These are phyloP conservation scores for Panurus biarmicus DNA, from an alignment of 2,113 vertebrate genomes.

Conservation along the genomic window DNA sequence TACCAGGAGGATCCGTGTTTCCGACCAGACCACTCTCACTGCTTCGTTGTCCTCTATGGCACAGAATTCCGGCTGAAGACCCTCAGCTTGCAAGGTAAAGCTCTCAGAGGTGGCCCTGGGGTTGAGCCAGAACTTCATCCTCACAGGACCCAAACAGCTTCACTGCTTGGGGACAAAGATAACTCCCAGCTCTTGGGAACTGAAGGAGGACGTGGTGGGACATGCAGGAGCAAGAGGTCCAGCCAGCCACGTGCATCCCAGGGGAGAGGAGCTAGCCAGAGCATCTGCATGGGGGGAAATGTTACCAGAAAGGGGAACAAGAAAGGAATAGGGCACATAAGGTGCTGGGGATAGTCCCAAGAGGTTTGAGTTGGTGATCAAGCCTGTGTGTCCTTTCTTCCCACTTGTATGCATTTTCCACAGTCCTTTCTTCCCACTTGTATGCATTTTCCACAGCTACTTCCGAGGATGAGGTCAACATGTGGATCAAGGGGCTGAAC, in stretches of 20 bases:
- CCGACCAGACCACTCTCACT: constrained; percentile 83
- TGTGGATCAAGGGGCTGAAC: constrained; percentile 97
- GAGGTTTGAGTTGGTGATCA: background rate
- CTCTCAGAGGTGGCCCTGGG: accelerated
- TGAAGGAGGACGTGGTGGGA: background rate
- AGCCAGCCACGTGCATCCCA: background rate
- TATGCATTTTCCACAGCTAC: constrained; percentile 75
- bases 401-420: background rate
- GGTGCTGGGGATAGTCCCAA: background rate
- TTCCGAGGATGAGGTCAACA: constrained; percentile 93
- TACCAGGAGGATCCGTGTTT: constrained; percentile 89
- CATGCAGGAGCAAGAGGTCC: accelerated
- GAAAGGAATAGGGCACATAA: background rate
- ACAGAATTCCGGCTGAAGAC: constrained; percentile 94
- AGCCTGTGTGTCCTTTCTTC: background rate
- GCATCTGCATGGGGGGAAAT: background rate
- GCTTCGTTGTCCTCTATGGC: constrained; percentile 94
- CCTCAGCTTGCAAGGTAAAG: constrained; percentile 90
- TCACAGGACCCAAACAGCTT: background rate
- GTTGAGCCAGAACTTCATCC: background rate
- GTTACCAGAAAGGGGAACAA: background rate
- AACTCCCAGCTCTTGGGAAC: accelerated
- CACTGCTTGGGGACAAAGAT: background rate
- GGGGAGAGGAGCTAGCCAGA: background rate
- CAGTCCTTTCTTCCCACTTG: constrained; percentile 57